Evolutionary conservation across 2,113 vertebrate genomes (phyloP).

Genomic region (Crotalus tigris): DNA sequence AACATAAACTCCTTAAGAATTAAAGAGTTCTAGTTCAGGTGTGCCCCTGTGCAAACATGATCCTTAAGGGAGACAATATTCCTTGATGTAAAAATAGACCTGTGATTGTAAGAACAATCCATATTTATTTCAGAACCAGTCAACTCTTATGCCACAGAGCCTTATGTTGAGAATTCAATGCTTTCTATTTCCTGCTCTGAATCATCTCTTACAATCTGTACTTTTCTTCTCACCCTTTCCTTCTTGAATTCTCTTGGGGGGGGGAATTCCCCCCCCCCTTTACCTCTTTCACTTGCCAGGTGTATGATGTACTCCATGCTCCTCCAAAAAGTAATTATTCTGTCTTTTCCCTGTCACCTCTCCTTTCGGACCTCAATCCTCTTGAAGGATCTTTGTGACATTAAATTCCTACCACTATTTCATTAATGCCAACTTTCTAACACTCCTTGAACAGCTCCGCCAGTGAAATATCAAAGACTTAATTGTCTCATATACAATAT

Average conservation of each 20-base stretch:
- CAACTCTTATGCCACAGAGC: not conserved
- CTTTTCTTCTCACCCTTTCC: not conserved
- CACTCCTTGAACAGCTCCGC: not conserved
- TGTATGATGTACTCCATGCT: not conserved
- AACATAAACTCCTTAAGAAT: not conserved
- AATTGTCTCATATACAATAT: not conserved
- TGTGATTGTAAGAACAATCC: not conserved
- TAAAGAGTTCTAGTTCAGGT: too few relatives aligned
- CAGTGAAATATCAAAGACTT: not conserved
- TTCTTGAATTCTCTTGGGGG: not conserved
- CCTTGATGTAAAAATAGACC: not conserved
- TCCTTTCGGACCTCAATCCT: not conserved
- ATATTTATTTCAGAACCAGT: not conserved
- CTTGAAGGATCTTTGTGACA: not conserved
- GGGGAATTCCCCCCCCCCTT: not conserved
- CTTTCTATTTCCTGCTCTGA: not conserved
- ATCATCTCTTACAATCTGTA: not conserved
- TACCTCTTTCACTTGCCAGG: not conserved
- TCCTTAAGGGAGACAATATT: not conserved
- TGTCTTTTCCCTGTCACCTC: not conserved
- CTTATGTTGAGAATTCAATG: not conserved
- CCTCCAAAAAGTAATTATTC: not conserved
- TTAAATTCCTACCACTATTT: not conserved
- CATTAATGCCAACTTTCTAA: not conserved
- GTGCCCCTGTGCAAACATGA: not conserved